Evolutionary conservation across 2,113 vertebrate species (phyloP).

Genomic region (Equus przewalskii): DNA sequence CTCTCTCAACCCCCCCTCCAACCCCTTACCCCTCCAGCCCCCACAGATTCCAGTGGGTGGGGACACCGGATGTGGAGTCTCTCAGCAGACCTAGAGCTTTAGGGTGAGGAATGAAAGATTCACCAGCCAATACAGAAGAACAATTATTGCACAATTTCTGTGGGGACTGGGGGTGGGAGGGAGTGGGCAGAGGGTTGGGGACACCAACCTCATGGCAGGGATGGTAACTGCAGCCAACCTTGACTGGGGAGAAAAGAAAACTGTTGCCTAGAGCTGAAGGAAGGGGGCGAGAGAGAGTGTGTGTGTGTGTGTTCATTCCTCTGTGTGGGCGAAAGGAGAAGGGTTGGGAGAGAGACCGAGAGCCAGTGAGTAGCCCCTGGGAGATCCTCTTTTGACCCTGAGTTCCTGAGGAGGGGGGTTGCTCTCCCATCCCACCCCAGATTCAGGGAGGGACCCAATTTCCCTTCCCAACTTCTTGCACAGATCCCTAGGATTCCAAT

Average conservation of each 20-base stretch:
- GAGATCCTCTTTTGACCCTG: conserved; percentile 32
- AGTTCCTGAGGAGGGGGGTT: conserved; percentile 49
- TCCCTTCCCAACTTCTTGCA: conserved; percentile 37
- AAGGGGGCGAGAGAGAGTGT: not conserved
- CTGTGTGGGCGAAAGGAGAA: not conserved
- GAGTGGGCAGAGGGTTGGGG: not conserved
- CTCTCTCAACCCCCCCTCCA: not conserved
- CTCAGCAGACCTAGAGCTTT: conserved; percentile 60
- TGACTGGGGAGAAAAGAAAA: not conserved
- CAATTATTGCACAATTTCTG: not conserved
- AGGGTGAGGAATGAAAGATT: not conserved
- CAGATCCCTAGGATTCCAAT: conserved; percentile 39
- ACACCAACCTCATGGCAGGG: not conserved
- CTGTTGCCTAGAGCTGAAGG: not conserved
- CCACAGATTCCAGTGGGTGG: conserved; percentile 77
- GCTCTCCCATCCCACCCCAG: not conserved
- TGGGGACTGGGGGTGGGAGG: fast-evolving
- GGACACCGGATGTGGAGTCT: conserved; percentile 60
- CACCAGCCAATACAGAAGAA: conserved; percentile 9
- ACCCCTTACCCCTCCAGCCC: conserved; percentile 58
- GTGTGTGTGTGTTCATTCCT: not conserved
- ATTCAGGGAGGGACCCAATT: conserved; percentile 50
- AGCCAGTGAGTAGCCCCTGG: conserved; percentile 52
- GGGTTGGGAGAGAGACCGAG: not conserved
- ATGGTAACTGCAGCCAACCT: not conserved